Conservation (phyloP, 2,888 invertebrate species). For the Malthinus flaveolus region DNA sequence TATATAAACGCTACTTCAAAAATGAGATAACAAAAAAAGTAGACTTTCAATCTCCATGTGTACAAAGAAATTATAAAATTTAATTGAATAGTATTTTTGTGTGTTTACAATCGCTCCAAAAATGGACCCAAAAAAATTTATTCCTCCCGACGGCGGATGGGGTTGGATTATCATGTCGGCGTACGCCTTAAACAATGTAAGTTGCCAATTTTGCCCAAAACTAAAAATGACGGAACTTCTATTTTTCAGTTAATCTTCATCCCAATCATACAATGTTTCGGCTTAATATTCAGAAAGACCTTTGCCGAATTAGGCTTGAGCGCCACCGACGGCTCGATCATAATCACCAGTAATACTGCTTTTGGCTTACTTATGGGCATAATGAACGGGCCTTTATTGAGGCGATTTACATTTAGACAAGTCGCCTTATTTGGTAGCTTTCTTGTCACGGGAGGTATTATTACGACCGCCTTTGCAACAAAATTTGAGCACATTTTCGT, state of each 20-base stretch:
- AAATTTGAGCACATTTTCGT: conserved; percentile 64
- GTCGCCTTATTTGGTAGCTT: conserved; percentile 62
- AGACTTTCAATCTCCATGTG: no score
- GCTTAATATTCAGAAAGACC: conserved; percentile 67
- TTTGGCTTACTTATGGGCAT: conserved; percentile 69
- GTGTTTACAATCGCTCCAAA: background rate
- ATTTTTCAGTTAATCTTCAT: conserved; percentile 44
- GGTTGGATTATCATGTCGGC: conserved; percentile 56
- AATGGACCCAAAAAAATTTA: conserved; percentile 35
- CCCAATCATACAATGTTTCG: conserved; percentile 64
- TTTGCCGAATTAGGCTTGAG: conserved; percentile 61
- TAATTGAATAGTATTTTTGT: no score
- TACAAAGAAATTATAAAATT: no score
- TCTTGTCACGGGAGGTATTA: conserved; percentile 61
- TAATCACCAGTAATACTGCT: conserved; percentile 69
- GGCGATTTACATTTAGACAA: conserved; percentile 66
- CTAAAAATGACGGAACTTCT: background rate
- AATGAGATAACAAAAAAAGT: no score
- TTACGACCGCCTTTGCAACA: conserved; percentile 60
- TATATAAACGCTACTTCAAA: no score
- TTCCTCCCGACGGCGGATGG: conserved; percentile 58
- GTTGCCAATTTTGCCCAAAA: conserved; percentile 34
- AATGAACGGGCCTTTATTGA: conserved; percentile 66
- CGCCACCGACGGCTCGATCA: conserved; percentile 64
- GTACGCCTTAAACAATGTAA: conserved; percentile 54